Evolutionary conservation across 2,113 vertebrate genomes (phyloP).

Genomic region (Chaetodon trifascialis): DNA sequence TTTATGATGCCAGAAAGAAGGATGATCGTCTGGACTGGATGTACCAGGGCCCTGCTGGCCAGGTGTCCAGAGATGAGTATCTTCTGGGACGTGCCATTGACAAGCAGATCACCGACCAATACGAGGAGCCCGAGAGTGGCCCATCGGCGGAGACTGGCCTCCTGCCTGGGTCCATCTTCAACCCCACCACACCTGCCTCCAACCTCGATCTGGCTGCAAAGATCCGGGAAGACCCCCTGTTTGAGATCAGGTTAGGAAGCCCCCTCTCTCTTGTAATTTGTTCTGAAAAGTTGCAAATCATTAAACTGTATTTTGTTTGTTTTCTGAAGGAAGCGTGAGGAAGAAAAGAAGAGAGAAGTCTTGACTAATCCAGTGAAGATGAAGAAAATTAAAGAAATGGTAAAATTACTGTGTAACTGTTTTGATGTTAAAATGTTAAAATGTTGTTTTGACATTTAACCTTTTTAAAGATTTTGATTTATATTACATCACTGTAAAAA

Average conservation of each 20-base stretch:
- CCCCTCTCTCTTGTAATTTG: not conserved
- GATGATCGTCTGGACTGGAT: conserved; percentile 99
- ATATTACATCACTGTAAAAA: not conserved
- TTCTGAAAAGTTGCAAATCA: not conserved
- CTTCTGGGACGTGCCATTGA: conserved; percentile 95
- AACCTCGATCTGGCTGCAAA: conserved; percentile 94
- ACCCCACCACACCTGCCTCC: conserved; percentile 84
- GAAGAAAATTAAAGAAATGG: conserved; percentile 97
- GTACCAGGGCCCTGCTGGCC: conserved; percentile 95
- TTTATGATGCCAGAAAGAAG: conserved; percentile 85
- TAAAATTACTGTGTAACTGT: conserved; percentile 64
- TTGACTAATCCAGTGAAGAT: conserved; percentile 98
- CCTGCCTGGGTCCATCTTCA: conserved; percentile 94
- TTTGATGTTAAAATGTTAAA: too few relatives aligned
- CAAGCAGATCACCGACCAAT: conserved; percentile 92
- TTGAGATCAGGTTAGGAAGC: conserved; percentile 89
- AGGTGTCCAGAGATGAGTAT: conserved; percentile 96
- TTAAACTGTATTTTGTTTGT: not conserved
- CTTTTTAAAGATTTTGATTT: not conserved
- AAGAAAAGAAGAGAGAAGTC: conserved; percentile 95
- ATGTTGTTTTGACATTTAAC: not conserved
- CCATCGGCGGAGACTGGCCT: conserved; percentile 92
- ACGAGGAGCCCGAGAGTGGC: conserved; percentile 89
- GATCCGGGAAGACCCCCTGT: conserved; percentile 96
- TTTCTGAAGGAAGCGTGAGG: conserved; percentile 90